Evolutionary conservation across 2,113 vertebrate species (phyloP).

Genomic region (Cryptoleucopteryx plumbea): DNA sequence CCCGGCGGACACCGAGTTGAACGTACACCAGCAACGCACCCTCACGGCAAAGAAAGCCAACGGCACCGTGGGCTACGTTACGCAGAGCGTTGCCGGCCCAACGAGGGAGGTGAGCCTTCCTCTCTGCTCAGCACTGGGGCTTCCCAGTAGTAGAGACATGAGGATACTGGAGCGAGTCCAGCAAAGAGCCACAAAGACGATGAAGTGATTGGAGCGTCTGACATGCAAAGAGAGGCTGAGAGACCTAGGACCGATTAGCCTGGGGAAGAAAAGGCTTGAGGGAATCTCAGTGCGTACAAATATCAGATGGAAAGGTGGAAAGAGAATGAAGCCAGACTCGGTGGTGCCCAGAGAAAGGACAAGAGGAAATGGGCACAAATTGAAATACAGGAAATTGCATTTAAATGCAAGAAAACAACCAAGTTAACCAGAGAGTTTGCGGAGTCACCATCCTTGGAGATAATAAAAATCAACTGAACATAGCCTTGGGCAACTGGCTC

Average conservation of each 20-base stretch:
- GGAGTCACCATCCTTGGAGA: background rate
- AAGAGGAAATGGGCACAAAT: background rate
- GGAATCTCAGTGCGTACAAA: fast-evolving
- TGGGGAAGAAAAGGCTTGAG: background rate
- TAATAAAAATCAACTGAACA: background rate
- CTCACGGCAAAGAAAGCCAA: background rate
- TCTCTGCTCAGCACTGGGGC: background rate
- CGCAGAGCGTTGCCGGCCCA: background rate
- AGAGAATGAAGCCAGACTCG: background rate
- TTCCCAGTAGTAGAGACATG: background rate
- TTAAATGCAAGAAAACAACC: background rate
- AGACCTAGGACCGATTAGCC: background rate
- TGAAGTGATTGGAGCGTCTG: background rate
- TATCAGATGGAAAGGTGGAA: background rate
- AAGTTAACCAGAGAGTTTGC: background rate
- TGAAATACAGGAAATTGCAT: background rate
- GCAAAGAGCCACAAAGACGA: background rate
- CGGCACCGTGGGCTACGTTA: fast-evolving
- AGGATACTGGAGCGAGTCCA: background rate
- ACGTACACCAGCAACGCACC: fast-evolving
- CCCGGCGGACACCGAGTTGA: fast-evolving
- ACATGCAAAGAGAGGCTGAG: background rate
- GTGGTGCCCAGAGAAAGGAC: background rate
- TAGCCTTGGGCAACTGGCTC: background rate
- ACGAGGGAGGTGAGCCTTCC: background rate